Base-by-base conservation (phyloP, 2,888 invertebrate species). In the Galeruca laticollis region DNA sequence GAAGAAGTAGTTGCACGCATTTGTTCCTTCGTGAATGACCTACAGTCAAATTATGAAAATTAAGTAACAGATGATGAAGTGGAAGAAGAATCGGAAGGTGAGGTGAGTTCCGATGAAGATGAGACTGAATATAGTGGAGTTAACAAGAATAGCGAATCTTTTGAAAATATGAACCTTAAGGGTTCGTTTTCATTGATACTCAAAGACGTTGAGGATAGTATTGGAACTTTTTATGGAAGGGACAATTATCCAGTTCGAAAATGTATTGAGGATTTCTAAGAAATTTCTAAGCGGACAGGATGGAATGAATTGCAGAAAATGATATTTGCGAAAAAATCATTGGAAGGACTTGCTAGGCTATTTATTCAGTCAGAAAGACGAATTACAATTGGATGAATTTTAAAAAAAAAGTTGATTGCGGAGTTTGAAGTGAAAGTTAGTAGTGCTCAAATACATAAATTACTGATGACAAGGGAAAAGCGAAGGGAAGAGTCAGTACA, bases 401-500 rank as follows among this genome's bases (percentile, higher is more conserved):
- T 78, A 33, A 80, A 75, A 68, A 70, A 63, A 51, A 40, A 9
- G 21, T 40, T 80, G 43, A 2, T 54, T 9, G 54, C 66, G 26
- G 78, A 80, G 75, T 80, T 78, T 68, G 69, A 70, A 40, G 62
- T n/a, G n/a, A n/a, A n/a, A n/a, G n/a, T n/a, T n/a, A n/a, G n/a
- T n/a, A n/a, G n/a, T n/a, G n/a, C n/a, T 62, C 8, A 76, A 73
- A 71, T 76, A 2, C 77, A 77, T 63, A 73, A 78, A 51, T 51
- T 74, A 47, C 56, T 78, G 20, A 69, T 73, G 31, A 60, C 72
- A 13, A 65, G 80, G n/a, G 82, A 78, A 47, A 84, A 82, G 74
- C 74, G 77, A 18, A 74, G 68, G 18, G 76, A 79, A 13, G 83
- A 85, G 71, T 80, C 80, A 1, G 76, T 78, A 9, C 82, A 82